Percentiles rank a stretch among this genome's conserved stretches.
Conservation (phyloP, 2,113 vertebrate species). For the Dipodomys stephensi region DNA sequence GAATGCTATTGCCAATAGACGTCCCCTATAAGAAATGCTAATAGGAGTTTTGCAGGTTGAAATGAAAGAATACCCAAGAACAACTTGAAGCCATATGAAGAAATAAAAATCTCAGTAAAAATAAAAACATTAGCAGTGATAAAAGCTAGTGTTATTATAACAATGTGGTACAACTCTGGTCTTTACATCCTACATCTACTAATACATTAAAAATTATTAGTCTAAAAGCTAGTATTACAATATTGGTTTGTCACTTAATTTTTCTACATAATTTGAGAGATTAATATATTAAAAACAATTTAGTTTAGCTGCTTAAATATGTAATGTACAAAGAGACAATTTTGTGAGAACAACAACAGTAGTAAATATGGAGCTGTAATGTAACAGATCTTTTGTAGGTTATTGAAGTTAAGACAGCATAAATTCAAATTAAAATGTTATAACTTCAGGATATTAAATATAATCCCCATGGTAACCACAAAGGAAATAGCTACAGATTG, state of each 20-base stretch:
- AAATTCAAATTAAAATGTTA: neutral
- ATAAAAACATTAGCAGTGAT: neutral
- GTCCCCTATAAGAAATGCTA: neutral
- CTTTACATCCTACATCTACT: neutral
- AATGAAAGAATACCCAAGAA: neutral
- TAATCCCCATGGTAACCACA: neutral
- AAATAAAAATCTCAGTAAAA: constrained; percentile 4
- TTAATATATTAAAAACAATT: neutral
- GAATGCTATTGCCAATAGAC: neutral
- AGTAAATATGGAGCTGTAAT: neutral
- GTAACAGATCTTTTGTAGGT: neutral
- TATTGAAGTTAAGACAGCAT: neutral
- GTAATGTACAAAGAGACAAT: neutral
- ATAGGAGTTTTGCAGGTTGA: neutral
- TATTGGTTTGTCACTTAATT: neutral
- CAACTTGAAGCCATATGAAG: neutral
- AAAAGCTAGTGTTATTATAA: neutral
- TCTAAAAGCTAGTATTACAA: neutral
- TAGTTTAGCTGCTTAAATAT: neutral
- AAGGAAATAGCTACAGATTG: neutral
- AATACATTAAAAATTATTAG: neutral
- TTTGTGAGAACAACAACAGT: neutral
- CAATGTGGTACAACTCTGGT: neutral
- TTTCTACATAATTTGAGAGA: neutral
- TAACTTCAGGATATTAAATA: neutral